Base-by-base conservation (phyloP, 2,888 invertebrate species). In the Linnaemya vulpina region DNA sequence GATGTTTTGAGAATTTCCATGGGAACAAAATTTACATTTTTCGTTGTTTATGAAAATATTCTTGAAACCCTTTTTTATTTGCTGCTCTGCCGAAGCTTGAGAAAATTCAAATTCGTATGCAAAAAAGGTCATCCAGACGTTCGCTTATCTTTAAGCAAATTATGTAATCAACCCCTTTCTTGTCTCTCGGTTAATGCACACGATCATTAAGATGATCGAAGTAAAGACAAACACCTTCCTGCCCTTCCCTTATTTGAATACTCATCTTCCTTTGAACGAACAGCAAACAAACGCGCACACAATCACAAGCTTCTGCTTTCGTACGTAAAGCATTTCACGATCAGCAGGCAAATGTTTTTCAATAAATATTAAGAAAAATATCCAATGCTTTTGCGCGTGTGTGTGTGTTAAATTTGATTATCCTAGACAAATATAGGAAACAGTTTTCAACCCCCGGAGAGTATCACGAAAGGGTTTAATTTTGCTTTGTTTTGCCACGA, bases 201-300 rank as follows among this genome's bases (percentile, higher is more conserved):
- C 65, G 82, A 85, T 85, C 78, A 82, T 65, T 74, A 75, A 79
- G 85, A 78, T 79, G 80, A 76, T 80, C 76, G 65, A 63, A 65
- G 49, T 70, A 81, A 38, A 78, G 79, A 85, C 80, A 85, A 79
- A 87, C 80, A 82, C 60, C 76, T 75, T 86, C 74, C 65, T 67
- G 74, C 77, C 49, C 83, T 84, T 88, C 88, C 87, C 90, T 90
- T 90, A 91, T 91, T 91, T 91, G 90, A 90, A 91, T 91, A 91
- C 90, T 90, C 90, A 90, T 91, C 90, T 87, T 89, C 76, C 3
- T 67, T 67, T 58, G 30, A 49, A 76, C 43, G 40, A 10, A 20
- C 74, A 43, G 51, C 20, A 53, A 11, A 11, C 11, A 30, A 5
- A 15, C 11, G 38, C 38, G 9, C n/a, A 60, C 13, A 63, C 65